phyloP scores from a whole-genome alignment of 2,113 vertebrate genomes.

The Nematolebias whitei region DNA sequence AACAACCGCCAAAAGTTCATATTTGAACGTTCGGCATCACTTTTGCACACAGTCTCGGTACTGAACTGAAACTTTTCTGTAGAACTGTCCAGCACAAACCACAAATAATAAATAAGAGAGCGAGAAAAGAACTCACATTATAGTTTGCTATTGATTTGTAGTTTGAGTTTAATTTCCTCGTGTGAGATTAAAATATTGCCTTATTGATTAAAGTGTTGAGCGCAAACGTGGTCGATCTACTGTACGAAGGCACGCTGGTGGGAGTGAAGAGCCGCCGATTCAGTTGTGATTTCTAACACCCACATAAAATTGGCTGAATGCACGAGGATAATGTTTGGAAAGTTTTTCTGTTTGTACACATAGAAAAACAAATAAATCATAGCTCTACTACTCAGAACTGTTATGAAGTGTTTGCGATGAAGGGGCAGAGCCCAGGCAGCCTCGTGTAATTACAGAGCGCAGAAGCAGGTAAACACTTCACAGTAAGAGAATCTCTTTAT shows the following conservation, averaged over 20 bases:
- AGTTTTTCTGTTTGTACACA: conserved; percentile 12
- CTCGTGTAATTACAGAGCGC: conserved; percentile 18
- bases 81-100: neutral
- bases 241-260: neutral
- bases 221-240: neutral
- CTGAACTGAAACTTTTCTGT: neutral
- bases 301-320: neutral
- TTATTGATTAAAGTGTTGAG: conserved; percentile 14
- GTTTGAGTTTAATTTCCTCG: conserved; percentile 8
- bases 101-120: neutral
- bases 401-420: conserved; percentile 25
- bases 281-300: neutral
- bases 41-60: too few species aligned
- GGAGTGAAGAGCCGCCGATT: neutral
- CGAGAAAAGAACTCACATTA: neutral
- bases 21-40: too few species aligned
- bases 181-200: conserved; percentile 17
- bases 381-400: conserved; percentile 16
- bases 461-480: conserved; percentile 4
- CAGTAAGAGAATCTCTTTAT: neutral
- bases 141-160: conserved; percentile 10
- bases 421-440: conserved; percentile 9
- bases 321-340: neutral
- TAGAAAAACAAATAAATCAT: conserved; percentile 19
- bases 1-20: too few species aligned